A percentile compares a stretch with the other conserved stretches of the same genome.
Evolutionary conservation across 2,888 invertebrate species (phyloP).

Genomic region (Pycnomerus fuliginosus): DNA sequence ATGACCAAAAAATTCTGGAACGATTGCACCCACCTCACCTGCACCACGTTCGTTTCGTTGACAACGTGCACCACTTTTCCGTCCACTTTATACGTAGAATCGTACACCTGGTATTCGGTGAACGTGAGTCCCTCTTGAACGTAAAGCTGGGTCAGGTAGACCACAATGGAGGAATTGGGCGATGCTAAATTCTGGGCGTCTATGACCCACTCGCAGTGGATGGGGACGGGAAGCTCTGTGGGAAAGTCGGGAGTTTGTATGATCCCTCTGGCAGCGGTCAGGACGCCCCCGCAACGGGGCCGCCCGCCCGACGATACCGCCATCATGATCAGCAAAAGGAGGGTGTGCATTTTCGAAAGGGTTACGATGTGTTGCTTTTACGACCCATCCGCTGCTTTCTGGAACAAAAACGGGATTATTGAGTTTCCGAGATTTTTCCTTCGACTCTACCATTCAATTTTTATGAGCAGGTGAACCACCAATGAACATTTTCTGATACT

Average conservation of each 20-base stretch:
- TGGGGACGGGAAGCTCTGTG: slow-evolving; percentile 78
- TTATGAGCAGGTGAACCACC: too few species aligned
- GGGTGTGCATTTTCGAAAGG: slow-evolving; percentile 9
- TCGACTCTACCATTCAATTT: too few species aligned
- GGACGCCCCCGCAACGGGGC: slow-evolving; percentile 64
- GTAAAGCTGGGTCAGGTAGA: slow-evolving; percentile 87
- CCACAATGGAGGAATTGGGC: slow-evolving; percentile 70
- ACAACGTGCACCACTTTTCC: slow-evolving; percentile 67
- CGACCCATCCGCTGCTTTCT: too few species aligned
- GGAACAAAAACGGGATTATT: slow-evolving; percentile 6
- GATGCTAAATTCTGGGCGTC: slow-evolving; percentile 64
- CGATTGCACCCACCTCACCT: slow-evolving; percentile 63
- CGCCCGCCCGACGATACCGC: slow-evolving; percentile 8
- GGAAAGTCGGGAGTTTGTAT: slow-evolving; percentile 87
- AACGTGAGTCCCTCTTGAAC: slow-evolving; percentile 69
- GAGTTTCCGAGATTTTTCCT: too few species aligned
- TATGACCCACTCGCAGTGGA: slow-evolving; percentile 82
- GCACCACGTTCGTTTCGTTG: slow-evolving; percentile 69
- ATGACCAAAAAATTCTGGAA: slow-evolving; percentile 76
- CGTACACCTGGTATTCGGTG: slow-evolving; percentile 43
- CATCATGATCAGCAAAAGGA: slow-evolving; percentile 12
- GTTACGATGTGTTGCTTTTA: too few species aligned
- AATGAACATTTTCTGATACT: too few species aligned
- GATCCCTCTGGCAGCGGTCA: slow-evolving; percentile 66
- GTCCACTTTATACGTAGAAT: slow-evolving; percentile 39